A percentile compares a stretch with the other conserved stretches of the same genome.
Conservation (phyloP, 2,888 invertebrate genomes). For the Norana najaformis region DNA sequence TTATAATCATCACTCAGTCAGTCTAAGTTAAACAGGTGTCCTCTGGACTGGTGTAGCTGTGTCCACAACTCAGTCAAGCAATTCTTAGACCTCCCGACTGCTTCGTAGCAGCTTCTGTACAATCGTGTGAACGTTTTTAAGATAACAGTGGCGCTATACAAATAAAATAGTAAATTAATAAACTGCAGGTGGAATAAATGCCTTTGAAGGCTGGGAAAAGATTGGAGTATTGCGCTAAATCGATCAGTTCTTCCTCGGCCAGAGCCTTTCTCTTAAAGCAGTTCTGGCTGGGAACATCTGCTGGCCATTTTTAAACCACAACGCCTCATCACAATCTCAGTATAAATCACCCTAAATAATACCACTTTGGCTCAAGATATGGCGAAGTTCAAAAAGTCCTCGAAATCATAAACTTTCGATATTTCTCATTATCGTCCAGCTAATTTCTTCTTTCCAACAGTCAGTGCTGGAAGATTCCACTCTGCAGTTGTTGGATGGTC, state of each 20-base stretch:
- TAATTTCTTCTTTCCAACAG: no score
- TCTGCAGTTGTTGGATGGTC: background rate
- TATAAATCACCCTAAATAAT: background rate
- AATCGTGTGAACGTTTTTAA: background rate
- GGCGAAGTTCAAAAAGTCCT: background rate
- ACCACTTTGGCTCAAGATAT: background rate
- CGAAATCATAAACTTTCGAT: background rate
- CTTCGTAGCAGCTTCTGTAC: background rate
- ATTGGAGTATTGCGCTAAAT: background rate
- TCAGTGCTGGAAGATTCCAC: no score
- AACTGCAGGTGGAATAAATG: slow-evolving; percentile 13
- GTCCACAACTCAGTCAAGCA: background rate
- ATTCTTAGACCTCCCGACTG: background rate
- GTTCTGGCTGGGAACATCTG: background rate
- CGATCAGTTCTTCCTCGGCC: background rate
- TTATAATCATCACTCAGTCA: background rate
- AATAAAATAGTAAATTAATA: background rate
- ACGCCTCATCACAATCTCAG: background rate
- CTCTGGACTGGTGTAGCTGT: background rate
- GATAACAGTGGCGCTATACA: background rate
- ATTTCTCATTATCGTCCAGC: background rate
- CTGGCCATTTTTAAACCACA: background rate
- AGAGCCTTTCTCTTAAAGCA: background rate
- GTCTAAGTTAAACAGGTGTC: background rate
- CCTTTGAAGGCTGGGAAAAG: background rate